Conservation (phyloP, 2,797 vertebrate genomes). For the Uromys caudimaculatus region DNA sequence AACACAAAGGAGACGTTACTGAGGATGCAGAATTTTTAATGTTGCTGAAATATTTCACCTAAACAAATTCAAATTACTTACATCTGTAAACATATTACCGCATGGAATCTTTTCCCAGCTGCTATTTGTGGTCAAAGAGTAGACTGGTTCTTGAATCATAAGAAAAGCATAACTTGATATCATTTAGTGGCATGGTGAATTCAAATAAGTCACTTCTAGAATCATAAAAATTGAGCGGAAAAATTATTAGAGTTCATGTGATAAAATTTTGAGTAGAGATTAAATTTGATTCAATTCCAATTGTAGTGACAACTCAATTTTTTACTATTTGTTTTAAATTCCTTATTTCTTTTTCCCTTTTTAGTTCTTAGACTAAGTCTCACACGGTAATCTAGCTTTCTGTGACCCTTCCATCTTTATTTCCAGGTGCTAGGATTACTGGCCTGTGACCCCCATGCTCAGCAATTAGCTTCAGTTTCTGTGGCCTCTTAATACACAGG, state of each 20-base stretch:
- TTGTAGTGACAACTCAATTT: neutral
- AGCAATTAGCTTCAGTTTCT: neutral
- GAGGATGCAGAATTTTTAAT: neutral
- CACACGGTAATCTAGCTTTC: neutral
- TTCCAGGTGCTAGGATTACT: neutral
- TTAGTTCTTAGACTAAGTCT: neutral
- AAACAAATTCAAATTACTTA: conserved; percentile 29
- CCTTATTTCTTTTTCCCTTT: neutral
- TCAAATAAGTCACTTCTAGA: conserved; percentile 51
- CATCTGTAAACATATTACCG: neutral
- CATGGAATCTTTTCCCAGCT: neutral
- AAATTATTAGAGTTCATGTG: neutral
- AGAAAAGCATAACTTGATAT: neutral
- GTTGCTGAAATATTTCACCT: neutral
- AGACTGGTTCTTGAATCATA: neutral
- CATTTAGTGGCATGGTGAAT: conserved; percentile 9
- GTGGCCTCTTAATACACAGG: neutral
- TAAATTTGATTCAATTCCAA: conserved; percentile 35
- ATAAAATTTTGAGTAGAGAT: conserved; percentile 17
- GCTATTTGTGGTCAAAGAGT: conserved; percentile 12
- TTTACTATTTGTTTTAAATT: conserved; percentile 41
- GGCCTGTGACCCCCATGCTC: neutral
- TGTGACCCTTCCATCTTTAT: too few relatives aligned
- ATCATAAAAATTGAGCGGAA: conserved; percentile 31
- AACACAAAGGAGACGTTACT: conserved; percentile 25